Percentiles rank a stretch among this genome's conserved stretches.
Conservation (phyloP, 2,797 vertebrate species). For the Huso huso region DNA sequence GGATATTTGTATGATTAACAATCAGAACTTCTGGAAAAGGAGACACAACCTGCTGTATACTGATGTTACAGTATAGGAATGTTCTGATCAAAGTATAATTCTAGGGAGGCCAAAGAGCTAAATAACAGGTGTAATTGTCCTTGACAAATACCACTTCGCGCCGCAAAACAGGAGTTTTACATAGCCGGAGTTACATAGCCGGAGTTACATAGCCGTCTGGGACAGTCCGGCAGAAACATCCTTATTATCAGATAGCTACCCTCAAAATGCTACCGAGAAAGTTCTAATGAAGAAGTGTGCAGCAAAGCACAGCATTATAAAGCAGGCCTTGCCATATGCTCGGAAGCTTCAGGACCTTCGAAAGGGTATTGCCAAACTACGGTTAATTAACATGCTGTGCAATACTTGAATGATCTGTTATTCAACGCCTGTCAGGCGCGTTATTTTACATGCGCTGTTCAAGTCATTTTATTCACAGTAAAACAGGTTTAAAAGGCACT, state of each 20-base stretch:
- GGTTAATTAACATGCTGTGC: too few species aligned
- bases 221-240: neutral
- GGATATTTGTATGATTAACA: conserved; percentile 10
- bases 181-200: too few species aligned
- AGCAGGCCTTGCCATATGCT: neutral
- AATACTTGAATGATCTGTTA: too few species aligned
- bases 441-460: too few species aligned
- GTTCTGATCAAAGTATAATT: conserved; percentile 39
- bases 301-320: neutral
- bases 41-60: conserved; percentile 39
- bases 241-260: neutral
- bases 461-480: too few species aligned
- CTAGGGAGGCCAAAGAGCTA: conserved; percentile 6
- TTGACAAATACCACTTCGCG: conserved; percentile 12
- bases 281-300: neutral
- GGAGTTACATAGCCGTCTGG: neutral
- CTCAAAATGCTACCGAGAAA: neutral
- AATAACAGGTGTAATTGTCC: conserved; percentile 29
- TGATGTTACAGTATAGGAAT: conserved; percentile 36
- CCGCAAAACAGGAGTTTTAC: too few species aligned
- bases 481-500: too few species aligned
- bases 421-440: too few species aligned
- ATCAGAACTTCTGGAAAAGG: conserved; percentile 66
- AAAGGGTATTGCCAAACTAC: too few species aligned
- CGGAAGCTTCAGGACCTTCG: too few species aligned